Base-by-base conservation (phyloP, 37 sponge, comb jelly and placozoan genomes). In the Oscarella lobularis region DNA sequence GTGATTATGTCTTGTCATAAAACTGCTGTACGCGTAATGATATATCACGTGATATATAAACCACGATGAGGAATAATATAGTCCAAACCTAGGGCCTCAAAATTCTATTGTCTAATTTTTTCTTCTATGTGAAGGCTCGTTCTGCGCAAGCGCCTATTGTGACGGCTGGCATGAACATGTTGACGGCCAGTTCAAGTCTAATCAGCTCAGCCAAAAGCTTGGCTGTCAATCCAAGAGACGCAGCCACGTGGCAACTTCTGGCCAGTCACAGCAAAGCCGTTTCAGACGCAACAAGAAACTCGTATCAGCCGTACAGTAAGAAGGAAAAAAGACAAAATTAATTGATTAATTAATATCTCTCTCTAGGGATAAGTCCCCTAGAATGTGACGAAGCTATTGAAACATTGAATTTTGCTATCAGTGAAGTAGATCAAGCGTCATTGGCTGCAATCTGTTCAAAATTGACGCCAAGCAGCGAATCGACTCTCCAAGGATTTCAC, bases 201-300 rank as follows among this genome's bases (percentile, higher is more conserved):
- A 81, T 96, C 31, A 41, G 74, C 9, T 80, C 94, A 37, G 85
- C 98, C 38, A 89, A 91, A 85, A 84, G 73, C 40, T 82, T 96
- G 14, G 89, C 83, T 27, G 67, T 92, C 37, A 88, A 96, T 66
- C 91, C 93, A 20, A 84, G 90, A 31, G 98, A 96, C 74, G 85
- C 83, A 9, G 71, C 86, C 71, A 87, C 81, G 79, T 91, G 92
- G 96, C 96, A 96, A 81, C 85, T 91, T 37, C 83, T 96, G 27
- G 87, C 90, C 3, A 73, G 81, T 0, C 96, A 96, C 75, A 75
- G 90, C 29, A 92, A 90, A 70, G 83, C 93, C 3, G 82, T 96
- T 1, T 77, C 87, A 33, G 91, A 92, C 67, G 81, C 98, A 35
- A 82, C 92, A 33, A 87, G 71, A 74, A 73, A 73, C 1, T 78